Base-by-base conservation (phyloP, 2,797 vertebrate species). In the Ptychadena robeensis region DNA sequence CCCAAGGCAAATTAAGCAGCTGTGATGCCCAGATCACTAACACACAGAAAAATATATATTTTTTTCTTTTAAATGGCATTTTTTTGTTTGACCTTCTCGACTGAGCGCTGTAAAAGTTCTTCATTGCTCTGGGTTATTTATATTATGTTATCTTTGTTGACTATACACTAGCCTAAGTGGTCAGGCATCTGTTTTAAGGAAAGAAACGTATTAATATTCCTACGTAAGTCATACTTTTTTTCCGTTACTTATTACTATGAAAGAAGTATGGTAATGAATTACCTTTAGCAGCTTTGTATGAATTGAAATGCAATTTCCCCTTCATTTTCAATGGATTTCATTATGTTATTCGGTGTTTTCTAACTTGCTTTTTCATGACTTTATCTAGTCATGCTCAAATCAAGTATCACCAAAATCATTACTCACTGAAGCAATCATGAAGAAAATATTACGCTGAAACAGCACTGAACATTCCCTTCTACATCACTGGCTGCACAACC, bases 351-450 rank as follows among this genome's bases (percentile, higher is more conserved):
- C 81, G 83, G 68, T 85, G 63, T 64, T 44, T 85, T 86, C 76
- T 81, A 85, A 80, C 81, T 82, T 82, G 44, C 69, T 87, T 89
- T 87, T 88, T 88, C 63, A 73, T 87, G 86, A 73, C 86, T 88
- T 90, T 72, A 85, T 86, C 81, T 86, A 90, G 82, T 83, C 85
- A 83, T 85, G 83, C 85, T 88, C 86, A 87, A 90, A 90, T 88
- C 85, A 84, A 87, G 87, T 87, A 87, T 88, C 0, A 0, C 86
- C 89, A 87, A 89, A 90, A 88, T 87, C 82, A 80, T 88, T 91
- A 89, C 86, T 90, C 89, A 91, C 80, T 85, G 90, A 89, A 90
- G 90, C 91, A 89, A 86, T 91, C 91, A 92, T 88, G 90, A 89
- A 91, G 91, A 91, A 91, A 91, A 91, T 89, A 85, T 86, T 84